These are phyloP conservation scores for Lasioglossum morio DNA, from an alignment of 2,888 invertebrate species.

Conservation along the genomic window DNA sequence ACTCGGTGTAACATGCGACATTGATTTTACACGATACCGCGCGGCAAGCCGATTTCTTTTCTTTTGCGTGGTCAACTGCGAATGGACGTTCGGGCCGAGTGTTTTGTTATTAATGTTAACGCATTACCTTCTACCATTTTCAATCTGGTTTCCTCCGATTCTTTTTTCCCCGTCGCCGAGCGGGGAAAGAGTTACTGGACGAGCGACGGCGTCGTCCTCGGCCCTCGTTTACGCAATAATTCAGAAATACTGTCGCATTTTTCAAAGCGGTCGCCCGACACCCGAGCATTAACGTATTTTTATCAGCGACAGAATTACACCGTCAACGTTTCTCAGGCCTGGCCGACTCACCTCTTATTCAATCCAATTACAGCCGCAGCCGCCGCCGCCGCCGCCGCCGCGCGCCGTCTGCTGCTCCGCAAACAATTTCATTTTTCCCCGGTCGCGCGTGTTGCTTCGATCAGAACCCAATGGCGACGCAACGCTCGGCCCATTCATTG, in stretches of 20 bases:
- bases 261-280: slow-evolving; percentile 44
- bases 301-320: slow-evolving; percentile 43
- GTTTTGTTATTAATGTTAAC: slow-evolving; percentile 5
- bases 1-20: background rate
- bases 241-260: slow-evolving; percentile 39
- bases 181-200: slow-evolving; percentile 15
- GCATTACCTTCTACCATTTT: slow-evolving; percentile 8
- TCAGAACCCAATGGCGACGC: background rate
- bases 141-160: slow-evolving; percentile 2
- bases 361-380: slow-evolving; percentile 48
- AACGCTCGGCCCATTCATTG: slow-evolving; percentile 49
- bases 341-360: slow-evolving; percentile 37
- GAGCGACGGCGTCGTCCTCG: slow-evolving; percentile 7
- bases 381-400: background rate
- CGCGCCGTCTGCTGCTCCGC: background rate
- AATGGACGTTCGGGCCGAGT: background rate
- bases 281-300: slow-evolving; percentile 43
- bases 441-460: slow-evolving; percentile 29
- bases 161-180: background rate
- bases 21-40: background rate
- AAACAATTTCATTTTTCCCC: slow-evolving; percentile 58
- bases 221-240: slow-evolving; percentile 15
- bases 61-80: background rate
- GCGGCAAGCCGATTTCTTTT: too few species aligned
- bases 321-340: slow-evolving; percentile 27